Percentiles rank a stretch among this genome's conserved stretches.
These are phyloP conservation scores for Ctenomys sociabilis DNA, from an alignment of 2,113 vertebrate genomes.

Conservation along the genomic window DNA sequence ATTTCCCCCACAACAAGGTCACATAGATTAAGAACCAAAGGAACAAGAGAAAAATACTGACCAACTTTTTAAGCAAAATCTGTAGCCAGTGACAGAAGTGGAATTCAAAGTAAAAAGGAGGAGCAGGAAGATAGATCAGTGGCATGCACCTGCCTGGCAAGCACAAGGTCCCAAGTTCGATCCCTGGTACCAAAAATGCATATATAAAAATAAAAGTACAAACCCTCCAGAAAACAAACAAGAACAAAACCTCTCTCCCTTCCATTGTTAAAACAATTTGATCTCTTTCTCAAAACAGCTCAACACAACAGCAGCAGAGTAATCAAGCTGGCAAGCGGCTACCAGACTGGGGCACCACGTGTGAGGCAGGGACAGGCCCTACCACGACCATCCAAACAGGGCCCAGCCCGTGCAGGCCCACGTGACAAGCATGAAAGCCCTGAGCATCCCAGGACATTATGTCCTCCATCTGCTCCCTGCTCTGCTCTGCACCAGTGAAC, in stretches of 20 bases:
- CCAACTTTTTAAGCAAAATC: constrained; percentile 5
- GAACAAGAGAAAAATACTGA: background rate
- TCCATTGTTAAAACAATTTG: background rate
- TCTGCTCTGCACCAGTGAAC: background rate
- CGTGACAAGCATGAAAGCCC: background rate
- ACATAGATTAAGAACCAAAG: background rate
- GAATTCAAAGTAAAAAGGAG: background rate
- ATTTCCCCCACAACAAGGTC: constrained; percentile 14
- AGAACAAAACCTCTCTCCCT: background rate
- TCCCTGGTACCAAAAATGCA: too few species aligned
- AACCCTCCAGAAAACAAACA: too few species aligned
- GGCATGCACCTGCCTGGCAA: too few species aligned
- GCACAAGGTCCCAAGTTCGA: too few species aligned
- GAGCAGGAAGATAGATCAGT: too few species aligned
- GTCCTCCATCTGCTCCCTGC: background rate
- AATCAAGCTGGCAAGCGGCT: background rate
- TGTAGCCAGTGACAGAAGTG: background rate
- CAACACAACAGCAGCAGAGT: background rate
- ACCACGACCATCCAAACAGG: background rate
- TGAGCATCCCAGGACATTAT: background rate
- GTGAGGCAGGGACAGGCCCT: background rate
- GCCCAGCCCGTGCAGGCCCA: background rate
- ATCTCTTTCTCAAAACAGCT: constrained; percentile 22
- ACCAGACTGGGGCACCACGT: background rate
- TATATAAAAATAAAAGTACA: too few species aligned